Conservation (phyloP, 1,140 invertebrate genomes). For the Melitaea cinxia region DNA sequence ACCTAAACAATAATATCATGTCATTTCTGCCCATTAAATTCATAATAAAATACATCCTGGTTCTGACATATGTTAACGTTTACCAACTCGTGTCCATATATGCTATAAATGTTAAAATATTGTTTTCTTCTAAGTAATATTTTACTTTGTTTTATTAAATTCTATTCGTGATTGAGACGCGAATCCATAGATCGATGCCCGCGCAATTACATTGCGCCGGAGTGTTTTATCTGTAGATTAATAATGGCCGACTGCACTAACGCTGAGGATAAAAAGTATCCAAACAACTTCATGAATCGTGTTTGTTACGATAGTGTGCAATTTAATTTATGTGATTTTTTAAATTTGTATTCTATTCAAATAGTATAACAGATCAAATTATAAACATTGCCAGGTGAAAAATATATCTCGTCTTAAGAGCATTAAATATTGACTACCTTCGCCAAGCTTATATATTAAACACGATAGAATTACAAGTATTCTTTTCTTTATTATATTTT, state of each 20-base stretch:
- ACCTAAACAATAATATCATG: no score
- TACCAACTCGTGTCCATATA: no score
- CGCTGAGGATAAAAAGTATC: background rate
- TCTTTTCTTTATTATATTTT: no score
- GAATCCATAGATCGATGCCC: conserved; percentile 22
- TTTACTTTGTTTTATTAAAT: background rate
- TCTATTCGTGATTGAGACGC: conserved; percentile 4
- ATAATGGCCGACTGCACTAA: conserved; percentile 20
- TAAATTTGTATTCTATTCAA: background rate
- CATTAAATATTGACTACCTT: no score
- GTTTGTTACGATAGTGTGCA: conserved; percentile 1
- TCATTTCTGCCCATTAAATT: no score
- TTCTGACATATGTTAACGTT: no score
- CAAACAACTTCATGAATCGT: conserved; percentile 20
- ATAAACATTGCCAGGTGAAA: background rate
- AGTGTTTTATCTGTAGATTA: conserved; percentile 19
- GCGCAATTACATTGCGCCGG: conserved; percentile 10
- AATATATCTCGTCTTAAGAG: background rate
- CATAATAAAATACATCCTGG: no score
- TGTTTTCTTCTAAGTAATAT: background rate
- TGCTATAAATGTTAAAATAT: background rate
- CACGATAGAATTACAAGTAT: no score
- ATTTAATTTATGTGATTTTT: background rate
- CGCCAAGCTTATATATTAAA: no score
- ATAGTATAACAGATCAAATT: no score